Evolutionary conservation across 2,888 invertebrate genomes (phyloP), one percentile per base, ranked within the genome.

Genomic region (Yponomeuta evonymella): DNA sequence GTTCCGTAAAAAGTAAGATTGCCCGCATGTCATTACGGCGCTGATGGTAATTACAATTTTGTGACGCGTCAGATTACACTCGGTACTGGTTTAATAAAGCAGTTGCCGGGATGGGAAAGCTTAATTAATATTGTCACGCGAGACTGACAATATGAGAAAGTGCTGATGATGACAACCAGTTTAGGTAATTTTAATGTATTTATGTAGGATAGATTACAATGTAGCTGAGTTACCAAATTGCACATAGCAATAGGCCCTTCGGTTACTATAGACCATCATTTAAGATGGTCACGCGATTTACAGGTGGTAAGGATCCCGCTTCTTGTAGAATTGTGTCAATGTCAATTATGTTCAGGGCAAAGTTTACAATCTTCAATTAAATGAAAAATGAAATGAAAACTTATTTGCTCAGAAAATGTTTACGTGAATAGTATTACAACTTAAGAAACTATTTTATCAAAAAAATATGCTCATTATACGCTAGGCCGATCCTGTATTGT

Each of bases 21-120:
- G 76, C 90, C 90, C 89, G 90, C 89, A 89, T 90, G 88, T 85
- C 89, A 88, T 90, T 89, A 89, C 29, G 36, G 12, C 48, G 10
- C 23, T 48, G 51, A 51, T 68, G 30, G 51, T 68, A 68, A 68
- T 68, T 51, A 51, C 30, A 51, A 64, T 36, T 29, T 68, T 68
- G 51, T 68, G 68, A 29, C 68, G 68, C 23, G 68, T 68, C 68
- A 68, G 68, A 68, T 68, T 68, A 30, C 68, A 29, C 23, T 68
- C 29, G 48, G 51, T 15, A 33, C n/a, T 67, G 68, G 23, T 68
- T 68, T 68, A 68, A 51, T 68, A 68, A 68, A 68, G 36, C 68
- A 51, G 51, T 68, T 51, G 15, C n/a, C 29, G 36, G 29, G 36
- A 36, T 67, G 67, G 33, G 67, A 67, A 23, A 12, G 68, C 30